Base-by-base conservation (phyloP, 2,113 vertebrate species). In the Cairina moschata region DNA sequence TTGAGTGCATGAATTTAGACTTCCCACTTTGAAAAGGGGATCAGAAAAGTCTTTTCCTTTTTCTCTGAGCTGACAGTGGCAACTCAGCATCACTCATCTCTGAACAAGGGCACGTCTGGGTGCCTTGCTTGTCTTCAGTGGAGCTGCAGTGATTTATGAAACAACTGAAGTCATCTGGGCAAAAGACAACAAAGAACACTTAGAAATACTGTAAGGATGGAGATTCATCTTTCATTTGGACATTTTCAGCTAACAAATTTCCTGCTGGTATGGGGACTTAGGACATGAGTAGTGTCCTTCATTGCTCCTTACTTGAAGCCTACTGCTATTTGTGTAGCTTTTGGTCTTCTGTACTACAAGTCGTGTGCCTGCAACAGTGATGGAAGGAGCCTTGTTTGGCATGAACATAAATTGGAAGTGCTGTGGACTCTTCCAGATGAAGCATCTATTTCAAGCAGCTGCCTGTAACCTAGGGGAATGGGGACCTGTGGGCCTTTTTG, bases 91-190 rank as follows among this genome's bases (percentile, higher is more conserved):
- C 0, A 1, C 79, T 95, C 65, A 58, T 94, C 85, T 80, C 32
- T 17, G 68, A 90, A 42, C 67, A 78, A 94, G 76, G 85, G 74
- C 87, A 85, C 52, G 58, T 66, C 87, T 89, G 82, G 91, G 75
- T 88, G 95, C 72, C 91, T 78, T 46, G 67, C 74, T 76, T 94
- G 85, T 80, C 94, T 90, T 90, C 76, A 1, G 16, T 42, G 60
- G 68, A 94, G 59, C 82, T 91, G 67, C 3, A 2, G 66, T 96
- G 96, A 96, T 95, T 96, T 97, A 95, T 95, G 84, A 85, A 95
- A 91, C 56, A 83, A 89, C 82, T 91, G 90, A 95, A 88, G 75
- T 83, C 83, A 75, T 94, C 87, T 63, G 87, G 58, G 78, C 59
- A 93, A 96, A 91, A 94, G 50, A 90, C 91, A 83, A 36, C 0